Conservation (phyloP, 2,797 vertebrate species). For the Tangara arthus region DNA sequence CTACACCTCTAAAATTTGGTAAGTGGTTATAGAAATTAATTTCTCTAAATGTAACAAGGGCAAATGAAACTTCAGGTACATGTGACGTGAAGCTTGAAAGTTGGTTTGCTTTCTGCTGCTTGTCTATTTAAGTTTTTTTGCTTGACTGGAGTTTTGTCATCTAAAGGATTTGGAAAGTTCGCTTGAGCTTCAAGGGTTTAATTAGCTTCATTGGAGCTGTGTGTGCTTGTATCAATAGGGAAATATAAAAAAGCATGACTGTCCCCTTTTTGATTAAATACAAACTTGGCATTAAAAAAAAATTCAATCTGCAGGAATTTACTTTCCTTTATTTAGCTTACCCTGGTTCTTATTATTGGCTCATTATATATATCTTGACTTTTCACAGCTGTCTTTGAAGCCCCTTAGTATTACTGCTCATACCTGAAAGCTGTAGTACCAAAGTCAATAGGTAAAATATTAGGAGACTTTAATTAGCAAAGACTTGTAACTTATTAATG, state of each 20-base stretch:
- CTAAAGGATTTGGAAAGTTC: background rate
- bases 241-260: background rate
- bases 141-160: background rate
- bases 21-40: background rate
- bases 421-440: background rate
- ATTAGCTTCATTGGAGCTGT: background rate
- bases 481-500: background rate
- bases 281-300: background rate
- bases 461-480: background rate
- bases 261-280: background rate
- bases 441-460: conserved; percentile 16
- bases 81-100: background rate
- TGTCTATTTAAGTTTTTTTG: background rate
- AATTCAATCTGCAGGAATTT: background rate
- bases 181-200: background rate
- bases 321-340: background rate
- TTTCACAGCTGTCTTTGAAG: background rate
- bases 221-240: background rate
- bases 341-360: background rate
- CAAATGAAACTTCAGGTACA: background rate
- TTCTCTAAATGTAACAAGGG: background rate
- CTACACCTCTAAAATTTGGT: background rate
- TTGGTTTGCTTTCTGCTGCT: background rate
- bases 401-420: background rate
- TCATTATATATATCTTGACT: background rate